Conservation (phyloP, 2,113 vertebrate genomes). For the Australoheros scitulus region DNA sequence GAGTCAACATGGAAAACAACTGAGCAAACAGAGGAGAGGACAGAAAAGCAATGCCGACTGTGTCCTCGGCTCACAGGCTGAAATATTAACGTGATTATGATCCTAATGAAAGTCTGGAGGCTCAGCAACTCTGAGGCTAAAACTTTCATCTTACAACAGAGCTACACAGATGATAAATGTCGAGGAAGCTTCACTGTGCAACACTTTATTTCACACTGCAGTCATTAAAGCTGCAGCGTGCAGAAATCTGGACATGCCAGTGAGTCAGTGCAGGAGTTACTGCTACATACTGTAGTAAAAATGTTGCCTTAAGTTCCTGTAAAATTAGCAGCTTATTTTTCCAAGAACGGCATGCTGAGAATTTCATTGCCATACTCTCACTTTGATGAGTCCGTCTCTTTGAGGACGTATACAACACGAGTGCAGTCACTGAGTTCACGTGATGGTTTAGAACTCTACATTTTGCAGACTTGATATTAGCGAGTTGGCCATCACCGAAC, state of each 20-base stretch:
- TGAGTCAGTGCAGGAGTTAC: background rate
- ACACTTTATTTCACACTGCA: background rate
- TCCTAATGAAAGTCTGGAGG: conserved; percentile 2
- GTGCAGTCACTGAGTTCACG: background rate
- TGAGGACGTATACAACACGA: background rate
- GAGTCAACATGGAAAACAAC: background rate
- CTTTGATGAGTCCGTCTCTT: too few relatives aligned
- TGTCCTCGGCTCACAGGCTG: background rate
- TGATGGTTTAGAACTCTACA: background rate
- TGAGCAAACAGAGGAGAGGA: background rate
- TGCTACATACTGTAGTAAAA: background rate
- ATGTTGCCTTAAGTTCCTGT: background rate
- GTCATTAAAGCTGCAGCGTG: background rate
- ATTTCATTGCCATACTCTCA: background rate
- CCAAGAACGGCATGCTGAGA: background rate
- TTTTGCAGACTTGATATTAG: too few relatives aligned
- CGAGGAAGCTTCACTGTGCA: background rate
- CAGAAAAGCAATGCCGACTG: background rate
- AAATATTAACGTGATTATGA: background rate
- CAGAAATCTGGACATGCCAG: background rate
- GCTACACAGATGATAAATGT: background rate
- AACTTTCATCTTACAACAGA: background rate
- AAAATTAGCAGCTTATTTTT: background rate
- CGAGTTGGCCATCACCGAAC: background rate
- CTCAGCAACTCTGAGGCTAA: background rate